A percentile compares a stretch with the other conserved stretches of the same genome.
phyloP scores from a whole-genome alignment of 2,888 invertebrate species.

The Allygus modestus region DNA sequence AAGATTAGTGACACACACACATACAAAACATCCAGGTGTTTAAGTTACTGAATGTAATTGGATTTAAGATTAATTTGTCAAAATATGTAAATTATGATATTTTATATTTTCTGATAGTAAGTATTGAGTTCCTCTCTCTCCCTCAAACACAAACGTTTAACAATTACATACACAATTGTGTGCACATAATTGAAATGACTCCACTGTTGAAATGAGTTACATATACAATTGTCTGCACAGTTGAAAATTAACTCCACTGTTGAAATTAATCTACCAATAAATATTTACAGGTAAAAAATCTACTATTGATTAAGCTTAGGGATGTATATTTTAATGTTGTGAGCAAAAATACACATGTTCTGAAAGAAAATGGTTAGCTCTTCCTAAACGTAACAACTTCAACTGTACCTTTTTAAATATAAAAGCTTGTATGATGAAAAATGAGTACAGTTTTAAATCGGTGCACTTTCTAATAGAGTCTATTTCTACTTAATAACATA shows the following conservation, averaged over 20 bases:
- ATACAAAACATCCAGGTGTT: not conserved
- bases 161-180: not conserved
- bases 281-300: not conserved
- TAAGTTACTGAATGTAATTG: not conserved
- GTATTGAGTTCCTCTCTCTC: too few relatives aligned
- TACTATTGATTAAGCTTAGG: not conserved
- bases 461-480: too few relatives aligned
- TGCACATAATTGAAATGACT: not conserved
- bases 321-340: not conserved
- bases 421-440: too few relatives aligned
- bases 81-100: not conserved
- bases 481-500: too few relatives aligned
- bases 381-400: conserved; percentile 14
- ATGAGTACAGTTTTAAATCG: too few relatives aligned
- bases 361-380: not conserved
- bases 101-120: too few relatives aligned
- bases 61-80: not conserved
- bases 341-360: not conserved
- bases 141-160: not conserved
- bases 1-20: conserved; percentile 35
- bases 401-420: not conserved
- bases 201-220: not conserved
- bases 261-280: not conserved
- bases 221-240: not conserved
- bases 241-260: not conserved